Evolutionary conservation across 2,113 vertebrate species (phyloP), one percentile per base, ranked within the genome.

Genomic region (Thymallus thymallus): DNA sequence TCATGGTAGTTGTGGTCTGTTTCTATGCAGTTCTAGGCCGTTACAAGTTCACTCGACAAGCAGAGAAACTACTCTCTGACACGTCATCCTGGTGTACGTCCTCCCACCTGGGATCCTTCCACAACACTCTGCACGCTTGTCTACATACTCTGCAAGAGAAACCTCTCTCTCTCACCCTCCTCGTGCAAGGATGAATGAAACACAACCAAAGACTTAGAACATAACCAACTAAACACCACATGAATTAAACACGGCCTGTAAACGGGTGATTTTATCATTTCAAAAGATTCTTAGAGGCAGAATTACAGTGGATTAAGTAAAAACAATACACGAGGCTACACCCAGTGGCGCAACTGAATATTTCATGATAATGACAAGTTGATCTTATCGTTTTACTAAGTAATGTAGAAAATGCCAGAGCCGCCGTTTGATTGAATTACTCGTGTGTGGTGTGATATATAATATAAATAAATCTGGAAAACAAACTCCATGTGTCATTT

Each of bases 241-340:
- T 69, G 68, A 69, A 76, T 73, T 73, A 66, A 61, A 70, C 29
- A 73, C 22, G 1, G 64, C 56, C 22, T 48, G 5, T 30, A 63
- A 32, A 62, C 23, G 66, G 72, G 18, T 23, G 26, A 63, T 73
- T 78, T 65, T 71, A 73, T 84, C 5, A 41, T 26, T 29, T 16
- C 56, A 51, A 51, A 51, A 51, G 78, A 79, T 68, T 80, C 76
- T 45, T 55, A 61, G 6, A 35, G 63, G 65, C 23, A 73, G 67
- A 71, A 73, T 72, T 74, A 76, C 63, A 69, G 6, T 51, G 30
- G 22, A 78, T 46, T 71, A 68, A 5, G n/a, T n/a, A n/a, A 73
- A 76, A 65, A 71, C 67, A 61, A 60, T 35, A 70, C n/a, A 71
- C 30, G 51, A 20, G 63, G 30, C 60, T 29, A 46, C n/a, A 60